A percentile compares a stretch with the other conserved stretches of the same genome.
phyloP scores from a whole-genome alignment of 1,140 invertebrate genomes.

The Ctenoplectra terminalis region DNA sequence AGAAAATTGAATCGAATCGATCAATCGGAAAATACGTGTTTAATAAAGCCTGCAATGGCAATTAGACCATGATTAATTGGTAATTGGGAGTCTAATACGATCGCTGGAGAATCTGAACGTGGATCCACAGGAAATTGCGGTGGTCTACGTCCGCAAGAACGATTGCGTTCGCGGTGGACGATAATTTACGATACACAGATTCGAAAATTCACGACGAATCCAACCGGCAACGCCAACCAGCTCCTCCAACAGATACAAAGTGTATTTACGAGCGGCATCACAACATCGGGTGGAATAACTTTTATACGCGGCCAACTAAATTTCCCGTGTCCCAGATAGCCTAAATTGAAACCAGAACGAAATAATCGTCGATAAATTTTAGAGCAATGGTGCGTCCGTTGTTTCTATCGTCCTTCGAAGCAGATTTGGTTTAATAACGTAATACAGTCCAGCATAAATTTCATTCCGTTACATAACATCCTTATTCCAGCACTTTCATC shows the following conservation, averaged over 20 bases:
- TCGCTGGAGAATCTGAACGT: background rate
- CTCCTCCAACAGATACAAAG: background rate
- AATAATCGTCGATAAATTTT: constrained; percentile 6
- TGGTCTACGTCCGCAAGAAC: constrained; percentile 33
- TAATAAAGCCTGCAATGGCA: constrained; percentile 12
- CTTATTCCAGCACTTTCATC: background rate
- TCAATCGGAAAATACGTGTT: background rate
- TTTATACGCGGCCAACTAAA: constrained; percentile 19
- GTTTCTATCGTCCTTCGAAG: background rate
- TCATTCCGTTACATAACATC: background rate
- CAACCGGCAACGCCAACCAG: background rate
- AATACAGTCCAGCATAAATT: background rate
- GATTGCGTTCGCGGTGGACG: constrained; percentile 15
- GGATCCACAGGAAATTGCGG: constrained; percentile 39
- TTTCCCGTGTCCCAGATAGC: background rate
- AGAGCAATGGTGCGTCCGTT: background rate
- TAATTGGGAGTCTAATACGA: constrained; percentile 34
- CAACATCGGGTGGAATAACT: background rate
- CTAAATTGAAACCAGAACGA: constrained; percentile 6
- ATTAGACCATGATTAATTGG: constrained; percentile 37
- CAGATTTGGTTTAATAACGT: too few relatives aligned
- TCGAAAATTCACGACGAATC: constrained; percentile 45
- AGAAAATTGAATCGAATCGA: background rate
- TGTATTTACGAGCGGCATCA: constrained; percentile 27
- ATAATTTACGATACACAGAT: constrained; percentile 37